Conservation (phyloP, 1,140 invertebrate genomes). For the Acromyrmex heyeri region DNA sequence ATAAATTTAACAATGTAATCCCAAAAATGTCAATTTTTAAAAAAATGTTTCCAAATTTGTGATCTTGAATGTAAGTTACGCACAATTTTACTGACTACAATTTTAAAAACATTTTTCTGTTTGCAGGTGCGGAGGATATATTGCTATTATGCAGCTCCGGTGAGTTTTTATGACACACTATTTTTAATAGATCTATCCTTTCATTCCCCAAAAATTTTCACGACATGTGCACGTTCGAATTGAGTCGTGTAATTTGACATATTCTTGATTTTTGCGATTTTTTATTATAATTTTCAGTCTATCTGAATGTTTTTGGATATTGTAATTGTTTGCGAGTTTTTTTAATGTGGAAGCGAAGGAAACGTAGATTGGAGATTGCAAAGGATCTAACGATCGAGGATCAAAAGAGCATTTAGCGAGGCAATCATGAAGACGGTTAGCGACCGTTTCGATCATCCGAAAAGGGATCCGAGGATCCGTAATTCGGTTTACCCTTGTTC, state of each 20-base stretch:
- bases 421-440: not conserved
- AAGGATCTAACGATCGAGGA: not conserved
- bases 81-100: no score
- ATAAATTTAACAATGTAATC: no score
- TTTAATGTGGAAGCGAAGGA: not conserved
- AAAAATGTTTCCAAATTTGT: no score
- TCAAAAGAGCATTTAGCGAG: not conserved
- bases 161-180: no score
- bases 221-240: not conserved
- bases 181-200: no score
- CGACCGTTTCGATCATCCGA: conserved; percentile 6
- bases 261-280: no score
- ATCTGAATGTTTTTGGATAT: not conserved
- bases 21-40: no score
- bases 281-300: no score
- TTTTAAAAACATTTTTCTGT: no score
- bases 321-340: not conserved
- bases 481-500: conserved; percentile 63
- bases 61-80: no score
- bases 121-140: no score
- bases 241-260: not conserved
- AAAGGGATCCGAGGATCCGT: conserved; percentile 12
- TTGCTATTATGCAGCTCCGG: no score
- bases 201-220: not conserved
- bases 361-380: not conserved